Conservation (phyloP, 2,797 vertebrate species). For the Tinamus major region DNA sequence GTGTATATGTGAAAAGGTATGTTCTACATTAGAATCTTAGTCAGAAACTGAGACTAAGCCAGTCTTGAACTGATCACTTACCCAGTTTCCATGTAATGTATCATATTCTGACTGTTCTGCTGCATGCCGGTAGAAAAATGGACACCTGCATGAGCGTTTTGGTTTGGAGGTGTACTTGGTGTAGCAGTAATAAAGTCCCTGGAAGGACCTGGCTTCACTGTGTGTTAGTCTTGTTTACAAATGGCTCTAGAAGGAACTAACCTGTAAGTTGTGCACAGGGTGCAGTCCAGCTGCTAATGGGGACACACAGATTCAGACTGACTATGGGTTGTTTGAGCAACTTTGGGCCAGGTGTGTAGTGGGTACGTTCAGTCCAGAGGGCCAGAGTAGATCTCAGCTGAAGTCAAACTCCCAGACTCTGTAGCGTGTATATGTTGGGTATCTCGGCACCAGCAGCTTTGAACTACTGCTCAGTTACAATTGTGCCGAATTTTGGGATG, state of each 20-base stretch:
- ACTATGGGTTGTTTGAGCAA: not conserved
- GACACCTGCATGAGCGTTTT: not conserved
- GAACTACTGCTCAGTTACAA: not conserved
- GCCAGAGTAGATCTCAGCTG: not conserved
- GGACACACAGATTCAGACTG: not conserved
- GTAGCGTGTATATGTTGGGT: accelerated
- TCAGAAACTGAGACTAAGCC: not conserved
- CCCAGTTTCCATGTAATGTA: not conserved
- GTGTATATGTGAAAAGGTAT: not conserved
- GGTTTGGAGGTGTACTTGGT: not conserved
- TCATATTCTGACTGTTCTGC: not conserved
- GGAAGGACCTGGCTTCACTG: not conserved
- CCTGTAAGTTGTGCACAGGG: not conserved
- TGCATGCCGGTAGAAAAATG: not conserved
- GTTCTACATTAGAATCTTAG: not conserved
- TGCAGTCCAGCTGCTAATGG: not conserved
- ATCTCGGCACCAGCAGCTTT: not conserved
- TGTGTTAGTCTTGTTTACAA: not conserved
- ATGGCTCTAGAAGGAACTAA: not conserved
- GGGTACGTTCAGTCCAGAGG: not conserved
- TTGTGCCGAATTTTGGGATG: not conserved
- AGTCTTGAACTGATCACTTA: not conserved
- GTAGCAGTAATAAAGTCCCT: not conserved
- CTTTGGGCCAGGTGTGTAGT: not conserved
- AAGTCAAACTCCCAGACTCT: not conserved